phyloP scores from a whole-genome alignment of 2,888 invertebrate genomes.

The Diadromus collaris region DNA sequence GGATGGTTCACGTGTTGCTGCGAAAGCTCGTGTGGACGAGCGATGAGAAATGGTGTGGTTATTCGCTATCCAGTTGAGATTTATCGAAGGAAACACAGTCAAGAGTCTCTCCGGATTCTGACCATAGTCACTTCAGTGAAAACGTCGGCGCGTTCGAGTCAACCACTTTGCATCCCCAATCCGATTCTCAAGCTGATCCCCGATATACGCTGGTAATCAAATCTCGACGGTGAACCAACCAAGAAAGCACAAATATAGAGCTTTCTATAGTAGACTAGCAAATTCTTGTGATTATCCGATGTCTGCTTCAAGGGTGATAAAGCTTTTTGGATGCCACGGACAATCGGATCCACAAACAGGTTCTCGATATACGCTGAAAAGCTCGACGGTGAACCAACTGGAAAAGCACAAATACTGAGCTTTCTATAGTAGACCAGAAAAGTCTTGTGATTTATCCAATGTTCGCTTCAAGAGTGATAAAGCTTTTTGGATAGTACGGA shows the following conservation, averaged over 20 bases:
- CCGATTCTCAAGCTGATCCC: not conserved
- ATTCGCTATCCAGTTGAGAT: slow-evolving; percentile 31
- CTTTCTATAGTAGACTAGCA: not conserved
- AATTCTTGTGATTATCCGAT: no score
- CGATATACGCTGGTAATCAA: not conserved
- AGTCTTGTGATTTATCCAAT: no score
- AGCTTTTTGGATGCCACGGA: no score
- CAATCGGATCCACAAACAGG: no score
- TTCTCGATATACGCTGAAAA: no score
- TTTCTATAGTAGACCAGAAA: not conserved
- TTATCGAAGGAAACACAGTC: slow-evolving; percentile 21
- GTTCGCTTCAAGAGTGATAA: no score
- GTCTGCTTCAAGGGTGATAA: no score
- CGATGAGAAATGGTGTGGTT: slow-evolving; percentile 40
- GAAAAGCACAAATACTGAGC: no score
- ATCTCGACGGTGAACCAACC: not conserved
- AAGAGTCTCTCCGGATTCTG: slow-evolving; percentile 3
- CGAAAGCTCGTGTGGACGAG: not conserved
- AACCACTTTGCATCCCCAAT: slow-evolving; percentile 1
- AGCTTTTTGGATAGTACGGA: no score
- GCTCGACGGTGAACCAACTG: no score
- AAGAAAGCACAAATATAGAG: not conserved
- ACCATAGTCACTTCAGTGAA: not conserved
- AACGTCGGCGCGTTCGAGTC: not conserved
- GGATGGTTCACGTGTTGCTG: slow-evolving; percentile 28